These are phyloP conservation scores for mouse (Mus musculus) DNA, from an alignment of 2,113 vertebrate genomes.

Conservation along the genomic window DNA sequence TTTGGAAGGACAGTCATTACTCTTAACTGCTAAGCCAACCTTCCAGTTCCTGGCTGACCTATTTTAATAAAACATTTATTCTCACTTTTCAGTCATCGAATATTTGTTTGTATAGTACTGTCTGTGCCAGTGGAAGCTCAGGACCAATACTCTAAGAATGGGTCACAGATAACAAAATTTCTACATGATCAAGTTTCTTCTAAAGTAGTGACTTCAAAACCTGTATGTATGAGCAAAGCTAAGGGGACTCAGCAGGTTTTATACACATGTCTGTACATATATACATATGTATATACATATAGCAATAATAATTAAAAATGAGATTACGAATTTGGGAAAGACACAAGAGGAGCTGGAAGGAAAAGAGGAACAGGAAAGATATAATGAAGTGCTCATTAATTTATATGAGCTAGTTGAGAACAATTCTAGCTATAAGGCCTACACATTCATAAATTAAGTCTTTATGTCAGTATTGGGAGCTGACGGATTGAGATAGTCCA, in stretches of 20 bases:
- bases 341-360: not conserved
- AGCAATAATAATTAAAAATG: not conserved
- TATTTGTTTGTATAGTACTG: not conserved
- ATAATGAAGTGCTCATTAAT: not conserved
- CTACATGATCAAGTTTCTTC: not conserved
- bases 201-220: not conserved
- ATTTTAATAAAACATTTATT: conserved; percentile 36
- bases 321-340: not conserved
- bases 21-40: too few species aligned
- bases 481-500: too few species aligned
- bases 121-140: conserved; percentile 18
- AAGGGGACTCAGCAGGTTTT: not conserved
- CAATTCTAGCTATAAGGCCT: too few species aligned
- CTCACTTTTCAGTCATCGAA: conserved; percentile 20
- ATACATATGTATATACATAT: not conserved
- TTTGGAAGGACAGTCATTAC: too few species aligned
- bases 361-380: not conserved
- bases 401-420: too few species aligned
- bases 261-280: not conserved
- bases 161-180: not conserved
- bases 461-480: too few species aligned
- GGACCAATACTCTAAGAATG: not conserved
- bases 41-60: not conserved
- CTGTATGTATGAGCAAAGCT: not conserved
- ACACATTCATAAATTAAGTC: too few species aligned